phyloP scores from a whole-genome alignment of 2,797 vertebrate species.

The Muscicapa comitata region DNA sequence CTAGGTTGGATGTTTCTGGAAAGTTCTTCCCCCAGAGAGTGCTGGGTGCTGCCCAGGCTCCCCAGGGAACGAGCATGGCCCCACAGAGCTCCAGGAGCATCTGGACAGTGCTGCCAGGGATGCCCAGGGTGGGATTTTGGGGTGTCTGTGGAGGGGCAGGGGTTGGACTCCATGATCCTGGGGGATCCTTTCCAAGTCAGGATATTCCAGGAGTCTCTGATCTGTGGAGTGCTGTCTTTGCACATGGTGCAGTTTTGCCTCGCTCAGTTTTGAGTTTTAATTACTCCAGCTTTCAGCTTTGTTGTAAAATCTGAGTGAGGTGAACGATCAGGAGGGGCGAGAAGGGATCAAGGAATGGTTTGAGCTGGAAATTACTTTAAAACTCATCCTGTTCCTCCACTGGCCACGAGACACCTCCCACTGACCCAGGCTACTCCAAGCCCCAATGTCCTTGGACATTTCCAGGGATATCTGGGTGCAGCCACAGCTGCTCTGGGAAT shows the following conservation, averaged over 20 bases:
- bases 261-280: not conserved
- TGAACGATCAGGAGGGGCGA: not conserved
- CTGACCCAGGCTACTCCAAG: too few species aligned
- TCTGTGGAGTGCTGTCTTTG: not conserved
- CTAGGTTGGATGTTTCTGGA: not conserved
- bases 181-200: not conserved
- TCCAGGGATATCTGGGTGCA: not conserved
- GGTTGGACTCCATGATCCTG: not conserved
- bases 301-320: not conserved
- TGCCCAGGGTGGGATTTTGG: not conserved
- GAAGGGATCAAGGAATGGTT: not conserved
- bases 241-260: not conserved
- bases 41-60: not conserved
- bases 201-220: not conserved
- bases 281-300: not conserved
- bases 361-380: not conserved
- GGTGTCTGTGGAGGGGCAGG: not conserved
- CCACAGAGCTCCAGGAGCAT: accelerated
- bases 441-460: not conserved
- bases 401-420: not conserved
- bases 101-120: accelerated
- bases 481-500: too few species aligned
- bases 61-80: too few species aligned
- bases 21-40: not conserved
- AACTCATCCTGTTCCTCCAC: not conserved